Conservation (phyloP, 2,113 vertebrate species). For the Zootoca vivipara region DNA sequence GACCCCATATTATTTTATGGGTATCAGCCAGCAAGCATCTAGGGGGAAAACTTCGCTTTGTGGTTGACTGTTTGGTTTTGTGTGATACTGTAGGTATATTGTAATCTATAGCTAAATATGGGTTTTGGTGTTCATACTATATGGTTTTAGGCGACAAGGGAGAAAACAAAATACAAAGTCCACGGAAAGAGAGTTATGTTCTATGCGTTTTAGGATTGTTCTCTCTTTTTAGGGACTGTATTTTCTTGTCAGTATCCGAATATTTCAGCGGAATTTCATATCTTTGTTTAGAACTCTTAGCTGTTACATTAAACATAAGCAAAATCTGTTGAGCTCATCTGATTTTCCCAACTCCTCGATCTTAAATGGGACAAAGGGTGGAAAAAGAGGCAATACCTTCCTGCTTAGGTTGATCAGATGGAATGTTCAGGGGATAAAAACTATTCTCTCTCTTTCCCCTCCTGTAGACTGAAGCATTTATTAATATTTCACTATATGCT, state of each 20-base stretch:
- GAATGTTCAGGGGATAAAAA: neutral
- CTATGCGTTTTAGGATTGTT: neutral
- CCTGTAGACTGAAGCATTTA: neutral
- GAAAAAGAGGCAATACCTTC: neutral
- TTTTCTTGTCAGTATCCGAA: slow-evolving; percentile 5
- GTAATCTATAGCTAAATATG: neutral
- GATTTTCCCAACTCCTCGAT: neutral
- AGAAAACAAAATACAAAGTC: neutral
- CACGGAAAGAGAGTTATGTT: slow-evolving; percentile 24
- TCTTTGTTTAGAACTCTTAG: neutral
- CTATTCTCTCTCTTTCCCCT: neutral
- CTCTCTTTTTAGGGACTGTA: neutral
- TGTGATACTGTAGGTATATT: slow-evolving; percentile 36
- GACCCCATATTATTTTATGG: neutral
- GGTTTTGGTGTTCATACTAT: slow-evolving; percentile 5
- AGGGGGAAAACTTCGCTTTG: neutral
- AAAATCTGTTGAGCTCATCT: neutral
- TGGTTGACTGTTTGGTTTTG: slow-evolving; percentile 21
- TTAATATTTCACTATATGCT: neutral
- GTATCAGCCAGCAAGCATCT: slow-evolving; percentile 6
- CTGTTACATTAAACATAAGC: neutral
- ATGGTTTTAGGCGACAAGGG: neutral
- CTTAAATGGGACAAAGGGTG: neutral
- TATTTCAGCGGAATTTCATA: neutral
- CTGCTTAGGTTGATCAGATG: neutral